Conservation (phyloP, 2,113 vertebrate species). For the Cyanocitta stelleri region DNA sequence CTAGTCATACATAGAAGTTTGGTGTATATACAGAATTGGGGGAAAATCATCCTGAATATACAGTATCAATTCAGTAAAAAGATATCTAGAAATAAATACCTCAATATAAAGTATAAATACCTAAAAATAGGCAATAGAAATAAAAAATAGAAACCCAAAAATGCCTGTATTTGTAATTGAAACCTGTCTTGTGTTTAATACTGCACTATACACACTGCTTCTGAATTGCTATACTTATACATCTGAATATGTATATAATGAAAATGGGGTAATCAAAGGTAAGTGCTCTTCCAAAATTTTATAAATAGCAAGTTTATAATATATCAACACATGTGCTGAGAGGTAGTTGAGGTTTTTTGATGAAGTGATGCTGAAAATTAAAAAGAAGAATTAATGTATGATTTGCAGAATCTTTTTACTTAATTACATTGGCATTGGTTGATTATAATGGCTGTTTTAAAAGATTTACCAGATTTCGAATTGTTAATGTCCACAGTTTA, state of each 20-base stretch:
- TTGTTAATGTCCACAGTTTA: not conserved
- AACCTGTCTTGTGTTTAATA: not conserved
- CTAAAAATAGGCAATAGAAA: not conserved
- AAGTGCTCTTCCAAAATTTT: constrained; percentile 8
- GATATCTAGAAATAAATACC: not conserved
- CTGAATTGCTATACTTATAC: constrained; percentile 21
- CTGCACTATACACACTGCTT: not conserved
- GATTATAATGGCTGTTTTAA: not conserved
- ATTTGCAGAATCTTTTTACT: not conserved
- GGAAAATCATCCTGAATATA: not conserved
- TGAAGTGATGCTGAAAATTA: not conserved
- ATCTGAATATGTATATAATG: constrained; percentile 40
- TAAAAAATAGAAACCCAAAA: not conserved
- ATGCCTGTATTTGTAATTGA: not conserved
- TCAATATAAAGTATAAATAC: not conserved
- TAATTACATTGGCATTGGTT: constrained; percentile 29
- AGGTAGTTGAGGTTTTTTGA: not conserved
- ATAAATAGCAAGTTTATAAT: constrained; percentile 37
- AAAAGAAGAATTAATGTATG: not conserved
- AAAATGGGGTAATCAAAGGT: constrained; percentile 48
- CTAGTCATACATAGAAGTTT: not conserved
- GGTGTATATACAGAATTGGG: not conserved
- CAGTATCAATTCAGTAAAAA: not conserved
- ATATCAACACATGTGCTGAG: constrained; percentile 1
- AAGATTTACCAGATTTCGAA: not conserved